Evolutionary conservation across 2,113 vertebrate genomes (phyloP), one percentile per base, ranked within the genome.

Genomic region (Passer domesticus): DNA sequence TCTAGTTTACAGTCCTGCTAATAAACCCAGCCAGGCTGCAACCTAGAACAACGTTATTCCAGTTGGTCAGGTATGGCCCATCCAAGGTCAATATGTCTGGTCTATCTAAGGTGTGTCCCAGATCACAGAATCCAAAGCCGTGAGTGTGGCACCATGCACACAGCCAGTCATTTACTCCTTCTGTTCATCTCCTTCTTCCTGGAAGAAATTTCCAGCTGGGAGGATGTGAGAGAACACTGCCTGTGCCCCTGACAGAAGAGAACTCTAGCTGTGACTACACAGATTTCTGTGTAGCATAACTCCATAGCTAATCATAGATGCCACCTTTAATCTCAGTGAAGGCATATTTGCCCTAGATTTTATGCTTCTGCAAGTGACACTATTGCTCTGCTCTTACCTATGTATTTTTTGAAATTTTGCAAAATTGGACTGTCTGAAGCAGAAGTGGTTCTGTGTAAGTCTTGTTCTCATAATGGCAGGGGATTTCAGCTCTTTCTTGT

Each of bases 1-100:
- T 5, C n/a, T 13, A 39, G 9, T 30, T 52, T 17, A 25, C 47
- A 10, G 5, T 30, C 47, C 47, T 47, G 24, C 8, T 22, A 31
- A 60, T 19, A 27, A 53, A 83, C 6, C 24, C 41, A 6, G 5
- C 6, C 30, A 69, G 6, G 24, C 0, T 68, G 11, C 10, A 55
- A 1, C n/a, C 17, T 5, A 19, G 24, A 60, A 19, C 21, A 15
- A 11, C 11, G 14, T 22, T 11, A 35, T 12, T 11, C 24, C 20
- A 3, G 30, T 2, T 7, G 24, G 8, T 18, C 13, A 22, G 16
- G 24, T 1, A 1, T 4, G 7, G 21, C 30, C 53, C 20, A 15
- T 10, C 5, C 2, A 2, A 19, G 13, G 6, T 13, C 47, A 68
- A 1, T 2, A 6, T 9, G 16, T 11, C n/a, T 14, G 19, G 28